phyloP scores from a whole-genome alignment of 2,797 vertebrate species.

The Miichthys miiuy region DNA sequence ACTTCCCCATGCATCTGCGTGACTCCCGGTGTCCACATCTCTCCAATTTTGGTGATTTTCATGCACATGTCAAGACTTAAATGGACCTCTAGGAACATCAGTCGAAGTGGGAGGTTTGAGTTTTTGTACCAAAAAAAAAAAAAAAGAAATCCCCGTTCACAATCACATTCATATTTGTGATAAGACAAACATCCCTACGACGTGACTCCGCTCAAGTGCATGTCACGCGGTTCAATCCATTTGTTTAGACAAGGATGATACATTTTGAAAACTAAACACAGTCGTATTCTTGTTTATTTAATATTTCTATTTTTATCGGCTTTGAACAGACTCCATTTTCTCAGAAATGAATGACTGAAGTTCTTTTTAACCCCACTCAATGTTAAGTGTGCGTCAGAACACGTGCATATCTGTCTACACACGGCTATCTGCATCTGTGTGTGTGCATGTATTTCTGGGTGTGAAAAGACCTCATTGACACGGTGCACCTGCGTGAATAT shows the following conservation, averaged over 20 bases:
- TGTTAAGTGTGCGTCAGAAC: neutral
- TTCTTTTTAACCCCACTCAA: neutral
- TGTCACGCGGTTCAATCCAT: neutral
- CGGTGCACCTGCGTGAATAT: slow-evolving; percentile 55
- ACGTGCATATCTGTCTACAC: neutral
- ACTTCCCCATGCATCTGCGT: neutral
- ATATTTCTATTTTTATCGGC: neutral
- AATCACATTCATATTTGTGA: neutral
- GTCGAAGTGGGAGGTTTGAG: too few relatives aligned
- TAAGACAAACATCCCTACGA: neutral
- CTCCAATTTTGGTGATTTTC: neutral
- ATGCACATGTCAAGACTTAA: neutral
- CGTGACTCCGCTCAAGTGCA: neutral
- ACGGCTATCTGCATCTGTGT: slow-evolving; percentile 7
- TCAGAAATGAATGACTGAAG: neutral
- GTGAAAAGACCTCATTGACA: slow-evolving; percentile 55
- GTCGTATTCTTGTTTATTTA: neutral
- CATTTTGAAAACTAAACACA: neutral
- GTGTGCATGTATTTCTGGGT: slow-evolving; percentile 35
- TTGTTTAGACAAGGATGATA: neutral
- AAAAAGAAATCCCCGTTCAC: neutral
- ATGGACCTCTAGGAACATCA: neutral
- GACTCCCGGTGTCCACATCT: neutral
- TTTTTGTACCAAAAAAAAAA: neutral
- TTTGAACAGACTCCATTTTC: neutral